Evolutionary conservation across 2,113 vertebrate species (phyloP), one percentile per base, ranked within the genome.

Genomic region (Malurus melanocephalus): DNA sequence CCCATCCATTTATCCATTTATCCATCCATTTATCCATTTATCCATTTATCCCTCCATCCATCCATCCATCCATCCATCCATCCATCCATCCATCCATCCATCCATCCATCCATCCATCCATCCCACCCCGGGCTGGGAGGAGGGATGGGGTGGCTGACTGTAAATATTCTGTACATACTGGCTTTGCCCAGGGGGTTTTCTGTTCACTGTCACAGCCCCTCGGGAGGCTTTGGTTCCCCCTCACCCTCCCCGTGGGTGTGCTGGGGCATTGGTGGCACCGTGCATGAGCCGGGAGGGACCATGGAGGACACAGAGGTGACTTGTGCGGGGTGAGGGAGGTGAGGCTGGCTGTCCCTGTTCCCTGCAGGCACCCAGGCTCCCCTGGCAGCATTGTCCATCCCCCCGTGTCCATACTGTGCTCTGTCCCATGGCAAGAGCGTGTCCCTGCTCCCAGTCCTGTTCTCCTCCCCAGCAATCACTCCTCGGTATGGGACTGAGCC

Each of bases 261-360:
- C 67, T 1, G 0, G 4, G 24, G 65, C 13, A 5, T 49, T 27
- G 83, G 68, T 60, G 66, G 35, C 68, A 59, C 46, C 2, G 0
- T 10, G 45, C 52, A 28, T 0, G 4, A 56, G 53, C 43, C 1
- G 0, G 57, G 42, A 48, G 71, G 32, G 38, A 62, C 7, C 7
- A 0, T 0, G 0, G 68, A 9, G 32, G 43, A 48, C 46, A 10
- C 57, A 0, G 40, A 16, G 11, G 77, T 2, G 2, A 7, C 19
- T 75, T 20, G 40, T 43, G 64, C 55, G 23, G 30, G 65, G 30
- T 10, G 0, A 13, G 40, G 35, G 20, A 30, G 33, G 20, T 1
- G 13, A 21, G 21, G 4, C 67, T 22, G 14, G 28, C 5, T 8
- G n/a, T 26, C 52, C 16, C 1, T 9, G 0, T 27, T 40, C 89